Evolutionary conservation across 2,797 vertebrate species (phyloP).

Genomic region (Trichosurus vulpecula): DNA sequence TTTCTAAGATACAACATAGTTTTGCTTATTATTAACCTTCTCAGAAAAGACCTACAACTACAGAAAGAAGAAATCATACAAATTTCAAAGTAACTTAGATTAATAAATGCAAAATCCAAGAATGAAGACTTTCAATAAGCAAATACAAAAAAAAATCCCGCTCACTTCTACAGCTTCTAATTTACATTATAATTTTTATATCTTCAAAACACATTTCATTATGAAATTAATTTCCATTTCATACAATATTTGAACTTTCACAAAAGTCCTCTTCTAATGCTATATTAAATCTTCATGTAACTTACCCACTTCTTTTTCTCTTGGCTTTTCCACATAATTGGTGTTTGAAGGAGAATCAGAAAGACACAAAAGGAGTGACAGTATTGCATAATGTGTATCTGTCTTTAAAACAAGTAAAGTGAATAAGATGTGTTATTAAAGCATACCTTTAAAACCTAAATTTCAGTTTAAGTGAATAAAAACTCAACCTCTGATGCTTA

Average conservation of each 20-base stretch:
- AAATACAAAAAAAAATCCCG: background rate
- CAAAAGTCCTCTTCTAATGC: background rate
- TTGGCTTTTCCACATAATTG: slow-evolving; percentile 91
- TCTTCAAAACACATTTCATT: slow-evolving; percentile 31
- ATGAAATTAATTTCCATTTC: background rate
- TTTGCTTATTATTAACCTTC: slow-evolving; percentile 24
- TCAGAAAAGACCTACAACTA: background rate
- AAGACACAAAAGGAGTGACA: slow-evolving; percentile 92
- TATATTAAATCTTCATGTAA: slow-evolving; percentile 45
- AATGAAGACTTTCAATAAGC: slow-evolving; percentile 5
- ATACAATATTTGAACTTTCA: slow-evolving; percentile 37
- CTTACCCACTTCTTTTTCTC: slow-evolving; percentile 92
- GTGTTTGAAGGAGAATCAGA: slow-evolving; percentile 95
- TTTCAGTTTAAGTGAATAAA: background rate
- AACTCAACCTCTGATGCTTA: background rate
- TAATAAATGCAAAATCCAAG: slow-evolving; percentile 27
- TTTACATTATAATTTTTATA: slow-evolving; percentile 29
- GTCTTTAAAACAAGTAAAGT: slow-evolving; percentile 82
- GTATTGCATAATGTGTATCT: slow-evolving; percentile 90
- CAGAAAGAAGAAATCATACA: slow-evolving; percentile 27
- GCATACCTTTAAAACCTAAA: background rate
- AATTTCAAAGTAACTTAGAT: slow-evolving; percentile 35
- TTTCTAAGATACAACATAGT: slow-evolving; percentile 83
- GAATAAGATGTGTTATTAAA: slow-evolving; percentile 27
- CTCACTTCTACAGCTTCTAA: background rate